Percentiles rank a stretch among this genome's conserved stretches.
These are phyloP conservation scores for Hermatobates lingyangjiaoensis DNA, from an alignment of 1,140 invertebrate genomes.

Conservation along the genomic window DNA sequence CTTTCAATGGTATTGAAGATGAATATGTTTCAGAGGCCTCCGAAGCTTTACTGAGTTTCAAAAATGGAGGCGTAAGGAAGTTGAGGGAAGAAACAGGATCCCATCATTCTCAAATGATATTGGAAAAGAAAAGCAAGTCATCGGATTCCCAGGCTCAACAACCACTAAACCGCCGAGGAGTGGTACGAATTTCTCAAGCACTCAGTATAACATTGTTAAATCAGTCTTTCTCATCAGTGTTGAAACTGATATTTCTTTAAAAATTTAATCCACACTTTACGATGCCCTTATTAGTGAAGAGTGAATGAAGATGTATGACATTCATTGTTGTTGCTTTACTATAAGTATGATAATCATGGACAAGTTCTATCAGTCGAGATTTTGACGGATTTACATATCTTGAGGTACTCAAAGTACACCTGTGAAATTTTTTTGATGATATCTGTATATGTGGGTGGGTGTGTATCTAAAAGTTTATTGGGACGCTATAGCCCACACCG, in stretches of 20 bases:
- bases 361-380: not conserved
- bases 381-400: too few relatives aligned
- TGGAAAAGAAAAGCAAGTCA: slow-evolving; percentile 52
- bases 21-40: slow-evolving; percentile 17
- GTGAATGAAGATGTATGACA: not conserved
- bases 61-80: slow-evolving; percentile 20
- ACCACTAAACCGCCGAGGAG: slow-evolving; percentile 62
- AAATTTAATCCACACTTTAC: not conserved
- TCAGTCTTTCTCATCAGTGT: not conserved
- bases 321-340: not conserved
- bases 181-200: slow-evolving; percentile 28
- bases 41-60: slow-evolving; percentile 21
- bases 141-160: slow-evolving; percentile 44
- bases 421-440: too few relatives aligned
- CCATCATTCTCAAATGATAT: slow-evolving; percentile 56
- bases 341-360: not conserved
- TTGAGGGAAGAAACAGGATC: slow-evolving; percentile 24
- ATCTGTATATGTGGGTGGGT: too few relatives aligned
- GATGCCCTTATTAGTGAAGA: not conserved
- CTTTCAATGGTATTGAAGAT: not conserved
- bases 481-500: too few relatives aligned
- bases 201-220: not conserved
- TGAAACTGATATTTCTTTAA: not conserved
- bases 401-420: too few relatives aligned
- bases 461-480: too few relatives aligned